Evolutionary conservation across 2,113 vertebrate genomes (phyloP).

Genomic region (Nyctereutes procyonoides): DNA sequence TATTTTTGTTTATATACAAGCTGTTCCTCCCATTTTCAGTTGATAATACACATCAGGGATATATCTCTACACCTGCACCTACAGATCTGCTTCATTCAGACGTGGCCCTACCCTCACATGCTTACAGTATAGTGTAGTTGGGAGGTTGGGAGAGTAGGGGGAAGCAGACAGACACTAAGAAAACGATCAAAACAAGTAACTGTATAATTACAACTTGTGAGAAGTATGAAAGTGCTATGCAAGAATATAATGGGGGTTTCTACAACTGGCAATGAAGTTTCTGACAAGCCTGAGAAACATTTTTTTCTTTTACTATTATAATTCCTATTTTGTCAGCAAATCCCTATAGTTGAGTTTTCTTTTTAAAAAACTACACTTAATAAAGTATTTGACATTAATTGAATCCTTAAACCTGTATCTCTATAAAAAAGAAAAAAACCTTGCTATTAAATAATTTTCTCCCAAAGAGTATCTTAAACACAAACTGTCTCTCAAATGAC

Average conservation of each 20-base stretch:
- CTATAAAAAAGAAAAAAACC: neutral
- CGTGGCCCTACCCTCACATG: neutral
- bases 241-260: neutral
- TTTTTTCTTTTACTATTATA: neutral
- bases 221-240: neutral
- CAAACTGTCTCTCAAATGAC: neutral
- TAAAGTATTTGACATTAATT: neutral
- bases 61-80: neutral
- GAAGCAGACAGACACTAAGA: neutral
- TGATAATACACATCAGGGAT: neutral
- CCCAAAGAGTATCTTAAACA: constrained; percentile 16
- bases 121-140: neutral
- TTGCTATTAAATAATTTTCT: constrained; percentile 41
- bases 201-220: neutral
- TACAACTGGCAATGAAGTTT: neutral
- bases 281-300: neutral
- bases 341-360: neutral
- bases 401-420: constrained; percentile 24
- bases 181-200: neutral
- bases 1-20: neutral
- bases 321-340: neutral
- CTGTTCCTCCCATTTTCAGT: neutral
- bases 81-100: neutral
- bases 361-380: neutral
- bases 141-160: neutral